These are phyloP conservation scores for Andrena trimmerana DNA, from an alignment of 2,888 invertebrate genomes.

Conservation along the genomic window DNA sequence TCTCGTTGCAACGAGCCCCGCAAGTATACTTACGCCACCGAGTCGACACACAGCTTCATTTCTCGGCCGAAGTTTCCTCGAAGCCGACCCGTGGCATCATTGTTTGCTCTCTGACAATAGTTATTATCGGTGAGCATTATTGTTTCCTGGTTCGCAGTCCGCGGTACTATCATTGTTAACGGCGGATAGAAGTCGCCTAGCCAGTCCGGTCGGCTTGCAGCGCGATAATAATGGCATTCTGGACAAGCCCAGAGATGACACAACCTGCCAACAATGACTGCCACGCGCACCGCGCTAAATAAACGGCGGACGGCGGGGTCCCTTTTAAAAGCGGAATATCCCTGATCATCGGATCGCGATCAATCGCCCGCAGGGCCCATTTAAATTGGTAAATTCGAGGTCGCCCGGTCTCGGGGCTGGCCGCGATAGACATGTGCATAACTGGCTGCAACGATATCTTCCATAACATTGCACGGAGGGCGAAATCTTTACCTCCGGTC, in stretches of 20 bases:
- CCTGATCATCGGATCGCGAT: constrained; percentile 27
- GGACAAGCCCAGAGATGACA: constrained; percentile 76
- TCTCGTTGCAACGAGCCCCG: neutral
- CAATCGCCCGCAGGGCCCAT: constrained; percentile 17
- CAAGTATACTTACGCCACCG: neutral
- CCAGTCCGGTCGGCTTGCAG: constrained; percentile 23
- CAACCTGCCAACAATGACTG: constrained; percentile 70
- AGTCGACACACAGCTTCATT: constrained; percentile 18
- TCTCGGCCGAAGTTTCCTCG: constrained; percentile 23
- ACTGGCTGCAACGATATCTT: neutral
- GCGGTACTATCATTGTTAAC: constrained; percentile 53
- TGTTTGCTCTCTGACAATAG: constrained; percentile 57
- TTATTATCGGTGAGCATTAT: constrained; percentile 58
- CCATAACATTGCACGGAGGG: neutral
- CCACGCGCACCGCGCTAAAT: constrained; percentile 52
- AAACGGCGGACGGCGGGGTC: constrained; percentile 27
- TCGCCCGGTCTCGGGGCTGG: constrained; percentile 8
- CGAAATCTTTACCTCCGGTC: constrained; percentile 12
- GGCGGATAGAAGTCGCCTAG: constrained; percentile 28
- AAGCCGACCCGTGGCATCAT: constrained; percentile 43
- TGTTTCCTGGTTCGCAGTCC: constrained; percentile 66
- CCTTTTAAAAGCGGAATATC: constrained; percentile 19
- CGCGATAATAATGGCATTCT: constrained; percentile 66
- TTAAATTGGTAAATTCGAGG: constrained; percentile 41
- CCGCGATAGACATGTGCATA: neutral